Conservation (phyloP, 1,140 invertebrate species). For the Drosophila fuyamai region DNA sequence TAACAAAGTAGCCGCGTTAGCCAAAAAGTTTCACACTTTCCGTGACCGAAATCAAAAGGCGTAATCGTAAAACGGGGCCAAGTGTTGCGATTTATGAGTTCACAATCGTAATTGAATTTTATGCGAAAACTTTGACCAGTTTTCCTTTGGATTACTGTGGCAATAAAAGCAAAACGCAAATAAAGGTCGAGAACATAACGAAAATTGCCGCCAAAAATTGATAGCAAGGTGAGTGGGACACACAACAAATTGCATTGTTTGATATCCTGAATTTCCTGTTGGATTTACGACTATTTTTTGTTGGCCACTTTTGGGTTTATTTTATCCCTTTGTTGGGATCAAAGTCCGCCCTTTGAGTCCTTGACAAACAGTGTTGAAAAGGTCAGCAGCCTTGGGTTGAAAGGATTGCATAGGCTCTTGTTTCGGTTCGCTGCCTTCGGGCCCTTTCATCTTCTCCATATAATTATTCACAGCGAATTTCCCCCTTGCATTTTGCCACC, state of each 20-base stretch:
- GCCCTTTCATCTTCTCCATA: constrained; percentile 42
- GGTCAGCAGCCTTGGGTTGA: constrained; percentile 60
- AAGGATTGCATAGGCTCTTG: constrained; percentile 30
- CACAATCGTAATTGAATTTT: constrained; percentile 80
- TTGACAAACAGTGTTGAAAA: constrained; percentile 30
- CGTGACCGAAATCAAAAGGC: constrained; percentile 57
- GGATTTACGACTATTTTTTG: constrained; percentile 9
- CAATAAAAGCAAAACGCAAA: constrained; percentile 56
- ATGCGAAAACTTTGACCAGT: constrained; percentile 66
- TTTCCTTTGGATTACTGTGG: constrained; percentile 32
- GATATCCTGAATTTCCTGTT: constrained; percentile 13
- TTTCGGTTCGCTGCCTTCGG: constrained; percentile 20
- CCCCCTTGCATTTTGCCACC: constrained; percentile 16
- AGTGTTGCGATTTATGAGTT: constrained; percentile 72
- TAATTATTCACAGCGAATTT: constrained; percentile 59
- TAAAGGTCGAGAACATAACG: constrained; percentile 30
- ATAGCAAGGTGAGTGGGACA: constrained; percentile 28
- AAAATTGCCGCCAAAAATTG: constrained; percentile 46
- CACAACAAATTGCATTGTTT: constrained; percentile 30
- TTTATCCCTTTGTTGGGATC: constrained; percentile 15
- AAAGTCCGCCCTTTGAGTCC: constrained; percentile 28
- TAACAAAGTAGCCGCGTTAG: constrained; percentile 56
- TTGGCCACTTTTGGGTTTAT: constrained; percentile 35
- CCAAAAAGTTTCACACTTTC: constrained; percentile 41
- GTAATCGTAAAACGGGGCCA: constrained; percentile 65